Conservation (phyloP, 1,140 invertebrate species). For the Euwallacea fornicatus region DNA sequence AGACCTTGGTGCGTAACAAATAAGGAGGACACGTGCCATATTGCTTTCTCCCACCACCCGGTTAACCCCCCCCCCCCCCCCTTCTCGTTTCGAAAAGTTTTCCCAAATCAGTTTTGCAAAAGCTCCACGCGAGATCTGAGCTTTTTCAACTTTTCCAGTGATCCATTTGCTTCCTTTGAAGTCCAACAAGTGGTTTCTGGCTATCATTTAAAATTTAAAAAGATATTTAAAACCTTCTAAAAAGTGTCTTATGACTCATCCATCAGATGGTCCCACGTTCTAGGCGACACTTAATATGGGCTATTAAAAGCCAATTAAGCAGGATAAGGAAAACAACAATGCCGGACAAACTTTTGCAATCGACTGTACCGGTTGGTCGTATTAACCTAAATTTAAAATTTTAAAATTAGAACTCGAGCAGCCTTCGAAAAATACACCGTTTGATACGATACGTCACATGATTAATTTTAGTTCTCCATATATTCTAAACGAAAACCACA, state of each 20-base stretch:
- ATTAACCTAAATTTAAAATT: slow-evolving; percentile 38
- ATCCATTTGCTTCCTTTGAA: too few relatives aligned
- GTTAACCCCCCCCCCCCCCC: too few relatives aligned
- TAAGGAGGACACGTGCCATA: too few relatives aligned
- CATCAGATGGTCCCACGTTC: not conserved
- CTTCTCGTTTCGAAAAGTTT: too few relatives aligned
- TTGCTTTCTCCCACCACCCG: too few relatives aligned
- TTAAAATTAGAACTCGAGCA: slow-evolving; percentile 26
- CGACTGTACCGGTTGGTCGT: slow-evolving; percentile 17
- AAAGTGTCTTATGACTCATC: too few relatives aligned
- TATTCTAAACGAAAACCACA: slow-evolving; percentile 33
- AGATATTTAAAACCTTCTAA: too few relatives aligned
- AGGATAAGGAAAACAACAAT: slow-evolving; percentile 14
- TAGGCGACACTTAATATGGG: not conserved
- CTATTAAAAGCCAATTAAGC: not conserved
- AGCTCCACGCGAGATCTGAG: too few relatives aligned
- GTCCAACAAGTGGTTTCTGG: too few relatives aligned
- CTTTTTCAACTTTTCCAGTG: too few relatives aligned
- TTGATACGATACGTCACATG: slow-evolving; percentile 31
- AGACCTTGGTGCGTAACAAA: too few relatives aligned
- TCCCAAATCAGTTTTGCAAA: too few relatives aligned
- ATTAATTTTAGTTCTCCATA: slow-evolving; percentile 38
- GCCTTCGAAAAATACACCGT: slow-evolving; percentile 30
- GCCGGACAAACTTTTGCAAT: slow-evolving; percentile 22
- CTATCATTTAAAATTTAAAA: not conserved